Base-by-base conservation (phyloP, 2,113 vertebrate genomes). In the Solea solea region DNA sequence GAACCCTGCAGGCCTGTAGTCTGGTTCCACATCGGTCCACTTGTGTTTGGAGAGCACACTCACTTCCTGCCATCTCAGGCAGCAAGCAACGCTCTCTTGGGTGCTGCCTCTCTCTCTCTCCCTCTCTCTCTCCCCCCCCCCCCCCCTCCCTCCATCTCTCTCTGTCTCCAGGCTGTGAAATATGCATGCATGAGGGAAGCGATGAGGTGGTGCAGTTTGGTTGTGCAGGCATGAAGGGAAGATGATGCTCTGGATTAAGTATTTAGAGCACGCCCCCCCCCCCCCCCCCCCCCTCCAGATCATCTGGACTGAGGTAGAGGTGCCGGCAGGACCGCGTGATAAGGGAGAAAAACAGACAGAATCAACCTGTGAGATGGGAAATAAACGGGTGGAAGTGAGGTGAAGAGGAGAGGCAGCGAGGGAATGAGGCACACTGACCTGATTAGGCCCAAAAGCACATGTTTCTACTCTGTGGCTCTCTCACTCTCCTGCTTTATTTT, bases 271-370 rank as follows among this genome's bases (percentile, higher is more conserved):
- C 34, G 7, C 44, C 44, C 44, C 44, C 10, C 44, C 44, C 44
- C 44, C 10, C 44, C 44, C 44, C 44, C 44, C 10, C 44, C 44
- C 44, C 44, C 44, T 5, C 44, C 58, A 9, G 62, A 77, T 69
- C 79, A 88, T 83, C 79, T 88, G 83, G 83, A 73, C 69, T 1
- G 40, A 66, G 54, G 53, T 21, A 78, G 71, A 72, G 52, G 48
- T 25, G 56, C 53, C 1, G 62, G 27, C 39, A 74, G 76, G 41
- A 55, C 4, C 1, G 16, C 16, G 4, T 12, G 50, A 49, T 15
- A 62, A 40, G 28, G 15, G 25, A 42, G 11, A 42, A 28, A 50
- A 71, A 69, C 6, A 5, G 25, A 53, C 8, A 8, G 39, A 69
- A 65, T 42, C 4, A 65, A 74, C 71, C 54, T 39, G 3, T 7